These are phyloP conservation scores for Falco novaeseelandiae DNA, from an alignment of 2,797 vertebrate genomes.

Conservation along the genomic window DNA sequence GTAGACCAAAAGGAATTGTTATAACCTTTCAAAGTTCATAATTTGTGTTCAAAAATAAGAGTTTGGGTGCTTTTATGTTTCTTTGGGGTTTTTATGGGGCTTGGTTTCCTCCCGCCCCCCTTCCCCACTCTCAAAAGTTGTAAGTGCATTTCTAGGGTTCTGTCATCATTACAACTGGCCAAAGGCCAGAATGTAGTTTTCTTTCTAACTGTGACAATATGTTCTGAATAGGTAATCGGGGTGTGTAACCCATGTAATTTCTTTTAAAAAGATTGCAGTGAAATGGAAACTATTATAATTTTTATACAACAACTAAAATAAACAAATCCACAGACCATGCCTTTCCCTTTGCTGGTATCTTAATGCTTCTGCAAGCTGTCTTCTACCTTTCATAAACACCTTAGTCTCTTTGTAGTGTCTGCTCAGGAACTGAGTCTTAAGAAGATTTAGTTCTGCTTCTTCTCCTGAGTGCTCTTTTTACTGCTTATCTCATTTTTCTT, in stretches of 20 bases:
- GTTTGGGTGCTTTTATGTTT: not conserved
- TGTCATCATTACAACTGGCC: not conserved
- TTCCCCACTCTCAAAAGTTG: not conserved
- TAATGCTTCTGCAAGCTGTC: not conserved
- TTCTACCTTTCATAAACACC: not conserved
- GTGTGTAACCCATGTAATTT: not conserved
- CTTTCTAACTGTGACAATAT: not conserved
- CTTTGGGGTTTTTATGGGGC: not conserved
- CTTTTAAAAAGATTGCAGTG: not conserved
- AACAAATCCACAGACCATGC: not conserved
- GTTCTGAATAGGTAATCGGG: not conserved
- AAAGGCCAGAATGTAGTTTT: not conserved
- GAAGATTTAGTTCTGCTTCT: not conserved
- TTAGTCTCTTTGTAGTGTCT: not conserved
- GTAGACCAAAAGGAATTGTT: not conserved
- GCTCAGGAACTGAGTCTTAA: not conserved
- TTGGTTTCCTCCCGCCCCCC: accelerated
- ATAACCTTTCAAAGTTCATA: not conserved
- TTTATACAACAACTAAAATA: not conserved
- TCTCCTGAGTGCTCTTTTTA: not conserved
- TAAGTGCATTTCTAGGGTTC: not conserved
- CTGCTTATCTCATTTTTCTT: not conserved
- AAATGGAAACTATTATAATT: not conserved
- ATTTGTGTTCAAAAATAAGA: not conserved
- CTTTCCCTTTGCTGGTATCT: not conserved